These are phyloP conservation scores for Mola mola DNA, from an alignment of 2,113 vertebrate genomes.

Conservation along the genomic window DNA sequence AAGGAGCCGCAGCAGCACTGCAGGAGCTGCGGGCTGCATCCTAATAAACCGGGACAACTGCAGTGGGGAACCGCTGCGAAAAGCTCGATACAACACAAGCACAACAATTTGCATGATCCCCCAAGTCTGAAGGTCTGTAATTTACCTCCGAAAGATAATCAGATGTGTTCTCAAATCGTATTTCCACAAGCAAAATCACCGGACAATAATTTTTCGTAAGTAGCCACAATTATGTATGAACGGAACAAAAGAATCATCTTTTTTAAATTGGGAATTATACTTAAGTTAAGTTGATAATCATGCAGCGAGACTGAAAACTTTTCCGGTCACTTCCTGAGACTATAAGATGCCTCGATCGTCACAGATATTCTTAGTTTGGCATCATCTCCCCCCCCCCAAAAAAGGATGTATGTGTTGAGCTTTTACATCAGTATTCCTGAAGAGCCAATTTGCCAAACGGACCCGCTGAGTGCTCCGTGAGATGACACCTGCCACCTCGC, in stretches of 20 bases:
- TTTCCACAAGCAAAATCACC: too few species aligned
- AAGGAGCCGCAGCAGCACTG: conserved; percentile 35
- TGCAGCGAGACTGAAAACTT: too few species aligned
- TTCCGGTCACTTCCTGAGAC: too few species aligned
- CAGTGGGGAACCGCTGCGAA: conserved; percentile 50
- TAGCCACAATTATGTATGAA: too few species aligned
- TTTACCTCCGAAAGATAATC: neutral
- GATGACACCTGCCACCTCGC: neutral
- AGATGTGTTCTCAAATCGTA: too few species aligned
- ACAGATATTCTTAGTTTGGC: too few species aligned
- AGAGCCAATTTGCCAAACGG: conserved; percentile 21
- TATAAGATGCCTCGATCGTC: too few species aligned
- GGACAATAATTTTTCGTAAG: too few species aligned
- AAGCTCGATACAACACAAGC: conserved; percentile 29
- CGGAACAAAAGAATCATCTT: too few species aligned
- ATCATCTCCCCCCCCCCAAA: too few species aligned
- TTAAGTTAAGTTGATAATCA: too few species aligned
- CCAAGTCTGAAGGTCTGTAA: conserved; percentile 1
- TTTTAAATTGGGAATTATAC: too few species aligned
- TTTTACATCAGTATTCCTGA: conserved; percentile 2
- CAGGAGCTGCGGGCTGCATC: conserved; percentile 62
- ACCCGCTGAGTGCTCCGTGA: conserved; percentile 8
- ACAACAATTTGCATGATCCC: conserved; percentile 31
- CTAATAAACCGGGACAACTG: conserved; percentile 56
- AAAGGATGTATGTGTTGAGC: conserved; percentile 22